Evolutionary conservation across 2,797 vertebrate species (phyloP).

Genomic region (Diglossa cyanea): DNA sequence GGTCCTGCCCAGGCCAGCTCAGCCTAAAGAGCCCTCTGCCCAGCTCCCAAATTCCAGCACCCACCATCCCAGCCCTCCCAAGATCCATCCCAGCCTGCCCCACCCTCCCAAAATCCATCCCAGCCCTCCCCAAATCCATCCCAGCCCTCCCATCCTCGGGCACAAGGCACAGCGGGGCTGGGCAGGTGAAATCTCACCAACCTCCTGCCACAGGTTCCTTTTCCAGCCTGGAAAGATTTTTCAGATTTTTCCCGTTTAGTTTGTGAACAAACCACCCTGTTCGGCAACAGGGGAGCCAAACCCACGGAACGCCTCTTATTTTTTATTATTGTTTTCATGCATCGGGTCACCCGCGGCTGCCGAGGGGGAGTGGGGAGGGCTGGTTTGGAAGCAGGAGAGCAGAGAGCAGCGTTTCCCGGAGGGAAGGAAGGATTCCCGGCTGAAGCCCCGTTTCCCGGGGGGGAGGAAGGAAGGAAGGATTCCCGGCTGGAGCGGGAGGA

Average conservation of each 20-base stretch:
- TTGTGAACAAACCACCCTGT: not conserved
- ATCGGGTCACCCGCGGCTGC: not conserved
- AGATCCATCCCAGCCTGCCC: too few relatives aligned
- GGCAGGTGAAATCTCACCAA: not conserved
- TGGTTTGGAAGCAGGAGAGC: not conserved
- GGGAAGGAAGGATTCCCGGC: not conserved
- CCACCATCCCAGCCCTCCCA: too few relatives aligned
- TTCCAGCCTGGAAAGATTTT: not conserved
- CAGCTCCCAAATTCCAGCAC: too few relatives aligned
- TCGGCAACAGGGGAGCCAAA: not conserved
- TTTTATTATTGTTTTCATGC: not conserved
- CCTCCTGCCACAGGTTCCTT: rapidly evolving
- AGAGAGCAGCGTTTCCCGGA: not conserved
- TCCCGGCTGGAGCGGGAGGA: not conserved
- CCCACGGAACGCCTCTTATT: not conserved
- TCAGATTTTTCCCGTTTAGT: not conserved
- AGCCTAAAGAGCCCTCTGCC: too few relatives aligned
- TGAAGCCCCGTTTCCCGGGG: not conserved
- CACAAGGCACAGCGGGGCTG: not conserved
- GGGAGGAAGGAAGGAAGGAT: not conserved
- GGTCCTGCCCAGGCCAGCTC: not conserved
- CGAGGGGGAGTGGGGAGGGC: not conserved
- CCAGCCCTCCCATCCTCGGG: rapidly evolving
- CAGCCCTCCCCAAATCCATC: not conserved
- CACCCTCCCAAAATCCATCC: too few relatives aligned